Evolutionary conservation across 35 echinoderm and acorn worm species (phyloP).

Genomic region (Ophioderma brevispina): DNA sequence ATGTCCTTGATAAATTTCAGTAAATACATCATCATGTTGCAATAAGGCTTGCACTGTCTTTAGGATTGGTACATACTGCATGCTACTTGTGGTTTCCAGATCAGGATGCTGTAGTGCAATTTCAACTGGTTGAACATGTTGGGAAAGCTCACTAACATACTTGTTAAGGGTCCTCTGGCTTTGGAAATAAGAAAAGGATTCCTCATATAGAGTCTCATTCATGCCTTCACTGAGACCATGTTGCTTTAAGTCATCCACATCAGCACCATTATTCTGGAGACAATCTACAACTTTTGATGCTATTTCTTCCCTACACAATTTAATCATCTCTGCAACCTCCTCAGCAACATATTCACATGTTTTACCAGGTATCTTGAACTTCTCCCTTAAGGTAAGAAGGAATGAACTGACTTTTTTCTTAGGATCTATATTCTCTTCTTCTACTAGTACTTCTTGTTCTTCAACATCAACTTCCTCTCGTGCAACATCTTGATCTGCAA

Average conservation of each 20-base stretch:
- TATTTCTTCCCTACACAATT: constrained; percentile 3
- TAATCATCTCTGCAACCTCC: background rate
- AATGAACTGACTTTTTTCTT: background rate
- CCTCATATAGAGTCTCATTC: background rate
- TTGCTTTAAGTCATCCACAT: background rate
- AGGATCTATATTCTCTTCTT: background rate
- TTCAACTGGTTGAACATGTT: too few relatives aligned
- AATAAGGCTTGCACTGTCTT: background rate
- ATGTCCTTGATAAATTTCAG: constrained; percentile 1
- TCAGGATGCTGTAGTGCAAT: too few relatives aligned
- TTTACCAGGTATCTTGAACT: background rate
- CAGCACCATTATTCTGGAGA: background rate
- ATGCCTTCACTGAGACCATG: background rate
- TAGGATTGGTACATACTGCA: constrained; percentile 1
- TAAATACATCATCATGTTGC: background rate
- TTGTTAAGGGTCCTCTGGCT: too few relatives aligned
- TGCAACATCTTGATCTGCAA: background rate
- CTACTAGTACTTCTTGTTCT: too few relatives aligned
- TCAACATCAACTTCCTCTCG: too few relatives aligned
- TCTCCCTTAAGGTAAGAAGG: background rate
- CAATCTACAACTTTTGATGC: background rate
- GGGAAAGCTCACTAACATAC: too few relatives aligned
- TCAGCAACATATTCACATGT: background rate
- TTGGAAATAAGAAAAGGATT: too few relatives aligned
- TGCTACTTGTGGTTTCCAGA: background rate